Evolutionary conservation across 2,888 invertebrate species (phyloP).

Genomic region (Creontiades dilutus): DNA sequence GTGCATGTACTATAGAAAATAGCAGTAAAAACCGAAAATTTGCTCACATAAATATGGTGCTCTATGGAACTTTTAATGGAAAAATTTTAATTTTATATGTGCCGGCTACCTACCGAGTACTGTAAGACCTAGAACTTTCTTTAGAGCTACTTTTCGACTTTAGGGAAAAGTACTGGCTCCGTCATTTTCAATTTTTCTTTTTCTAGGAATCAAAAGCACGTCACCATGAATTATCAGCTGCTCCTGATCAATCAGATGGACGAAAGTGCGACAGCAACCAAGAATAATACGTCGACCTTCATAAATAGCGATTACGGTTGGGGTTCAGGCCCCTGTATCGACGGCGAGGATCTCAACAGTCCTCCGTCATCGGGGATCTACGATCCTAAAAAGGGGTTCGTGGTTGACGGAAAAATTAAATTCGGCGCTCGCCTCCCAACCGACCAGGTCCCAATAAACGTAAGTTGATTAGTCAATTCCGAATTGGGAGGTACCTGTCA

Average conservation of each 20-base stretch:
- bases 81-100: too few species aligned
- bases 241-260: background rate
- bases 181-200: too few species aligned
- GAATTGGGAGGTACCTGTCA: too few species aligned
- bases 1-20: too few species aligned
- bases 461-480: background rate
- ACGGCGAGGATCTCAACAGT: background rate
- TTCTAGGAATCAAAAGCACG: background rate
- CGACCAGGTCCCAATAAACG: background rate
- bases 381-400: background rate
- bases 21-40: too few species aligned
- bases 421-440: background rate
- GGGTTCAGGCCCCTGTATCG: background rate
- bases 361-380: background rate
- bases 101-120: too few species aligned
- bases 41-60: too few species aligned
- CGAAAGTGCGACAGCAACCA: background rate
- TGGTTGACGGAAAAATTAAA: constrained; percentile 6
- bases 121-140: too few species aligned
- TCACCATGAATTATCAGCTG: background rate
- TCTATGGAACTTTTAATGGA: too few species aligned
- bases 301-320: background rate
- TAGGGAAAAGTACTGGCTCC: too few species aligned
- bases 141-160: too few species aligned
- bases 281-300: background rate